Conservation (phyloP, 2,797 vertebrate genomes). For the Octomys mimax region DNA sequence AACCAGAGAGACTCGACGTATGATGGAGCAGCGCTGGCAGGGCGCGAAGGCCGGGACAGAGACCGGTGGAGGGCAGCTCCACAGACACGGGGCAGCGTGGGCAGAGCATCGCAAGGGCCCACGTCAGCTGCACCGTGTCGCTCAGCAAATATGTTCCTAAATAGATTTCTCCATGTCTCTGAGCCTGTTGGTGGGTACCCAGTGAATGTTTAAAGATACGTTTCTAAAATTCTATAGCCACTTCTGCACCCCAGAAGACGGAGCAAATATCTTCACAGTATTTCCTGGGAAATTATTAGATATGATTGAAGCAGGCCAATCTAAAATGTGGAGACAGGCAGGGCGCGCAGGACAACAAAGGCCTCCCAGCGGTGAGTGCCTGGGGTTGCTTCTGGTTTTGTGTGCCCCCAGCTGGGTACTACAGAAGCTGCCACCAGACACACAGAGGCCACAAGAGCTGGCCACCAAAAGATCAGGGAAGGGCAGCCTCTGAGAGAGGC, state of each 20-base stretch:
- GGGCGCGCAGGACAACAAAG: neutral
- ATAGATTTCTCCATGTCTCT: neutral
- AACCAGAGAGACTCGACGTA: neutral
- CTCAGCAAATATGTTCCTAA: neutral
- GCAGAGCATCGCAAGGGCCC: neutral
- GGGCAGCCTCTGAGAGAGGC: neutral
- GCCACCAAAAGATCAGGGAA: neutral
- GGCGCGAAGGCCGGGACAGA: neutral
- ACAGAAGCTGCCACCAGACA: neutral
- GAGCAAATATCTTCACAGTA: neutral
- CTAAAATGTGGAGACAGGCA: neutral
- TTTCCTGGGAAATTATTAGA: neutral
- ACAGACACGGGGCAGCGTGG: neutral
- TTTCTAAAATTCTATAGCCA: neutral
- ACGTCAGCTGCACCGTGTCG: neutral
- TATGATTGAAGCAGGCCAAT: neutral
- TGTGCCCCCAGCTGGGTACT: neutral
- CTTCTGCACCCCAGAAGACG: neutral
- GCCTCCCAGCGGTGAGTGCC: neutral
- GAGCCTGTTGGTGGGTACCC: neutral
- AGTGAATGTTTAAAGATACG: slow-evolving; percentile 14
- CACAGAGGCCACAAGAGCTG: neutral
- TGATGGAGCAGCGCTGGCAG: neutral
- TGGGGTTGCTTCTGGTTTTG: neutral
- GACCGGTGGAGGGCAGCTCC: neutral